These are phyloP conservation scores for Picathartes gymnocephalus DNA, from an alignment of 2,113 vertebrate genomes.

Conservation along the genomic window DNA sequence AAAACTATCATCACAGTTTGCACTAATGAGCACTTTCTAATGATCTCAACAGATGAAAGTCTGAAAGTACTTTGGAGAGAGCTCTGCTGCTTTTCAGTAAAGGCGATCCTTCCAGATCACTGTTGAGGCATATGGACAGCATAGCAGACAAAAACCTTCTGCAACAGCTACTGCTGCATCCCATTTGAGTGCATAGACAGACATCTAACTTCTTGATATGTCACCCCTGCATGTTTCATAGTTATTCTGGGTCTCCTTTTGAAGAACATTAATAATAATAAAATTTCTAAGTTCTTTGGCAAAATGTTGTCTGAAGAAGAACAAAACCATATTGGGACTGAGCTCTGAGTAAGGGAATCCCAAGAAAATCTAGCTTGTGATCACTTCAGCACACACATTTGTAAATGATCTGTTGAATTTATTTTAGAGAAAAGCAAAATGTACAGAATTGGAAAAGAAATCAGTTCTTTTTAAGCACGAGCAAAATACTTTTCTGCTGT, in stretches of 20 bases:
- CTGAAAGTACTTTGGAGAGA: neutral
- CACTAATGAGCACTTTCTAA: neutral
- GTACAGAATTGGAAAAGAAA: constrained; percentile 39
- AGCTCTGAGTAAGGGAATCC: neutral
- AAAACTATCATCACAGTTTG: neutral
- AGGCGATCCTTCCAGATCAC: neutral
- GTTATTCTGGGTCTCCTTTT: neutral
- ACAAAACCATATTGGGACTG: neutral
- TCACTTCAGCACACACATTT: constrained; percentile 29
- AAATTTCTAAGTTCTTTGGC: neutral
- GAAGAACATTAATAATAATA: neutral
- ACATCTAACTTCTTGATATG: neutral
- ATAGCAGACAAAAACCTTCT: neutral
- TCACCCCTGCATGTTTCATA: neutral
- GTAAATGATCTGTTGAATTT: constrained; percentile 51
- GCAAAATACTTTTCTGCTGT: constrained; percentile 44
- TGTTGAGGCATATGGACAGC: neutral
- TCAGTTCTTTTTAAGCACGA: constrained; percentile 49
- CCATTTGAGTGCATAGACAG: neutral
- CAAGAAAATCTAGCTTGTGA: neutral
- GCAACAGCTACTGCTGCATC: neutral
- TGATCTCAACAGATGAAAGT: neutral
- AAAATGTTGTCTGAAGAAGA: neutral
- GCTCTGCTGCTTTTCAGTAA: neutral
- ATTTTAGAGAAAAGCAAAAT: constrained; percentile 45